phyloP scores from a whole-genome alignment of 2,797 vertebrate genomes.

The Microcaecilia unicolor region DNA sequence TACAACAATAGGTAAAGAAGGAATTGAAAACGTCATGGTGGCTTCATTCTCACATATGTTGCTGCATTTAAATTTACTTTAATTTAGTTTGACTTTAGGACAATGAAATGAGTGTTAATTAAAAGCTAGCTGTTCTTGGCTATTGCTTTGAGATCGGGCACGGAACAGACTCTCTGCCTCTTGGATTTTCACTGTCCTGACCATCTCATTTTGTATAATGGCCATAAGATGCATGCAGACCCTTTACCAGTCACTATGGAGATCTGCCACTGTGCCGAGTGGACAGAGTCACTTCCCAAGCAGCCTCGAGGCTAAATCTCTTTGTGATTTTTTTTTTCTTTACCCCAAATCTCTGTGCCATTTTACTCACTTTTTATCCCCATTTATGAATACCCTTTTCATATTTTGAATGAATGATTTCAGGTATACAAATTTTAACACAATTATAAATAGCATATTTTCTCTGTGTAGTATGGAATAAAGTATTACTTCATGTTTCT shows the following conservation, averaged over 20 bases:
- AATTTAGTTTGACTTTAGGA: too few relatives aligned
- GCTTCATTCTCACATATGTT: too few relatives aligned
- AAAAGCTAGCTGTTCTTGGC: conserved; percentile 58
- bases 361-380: conserved; percentile 18
- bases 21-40: too few relatives aligned
- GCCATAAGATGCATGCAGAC: conserved; percentile 14
- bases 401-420: background rate
- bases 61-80: too few relatives aligned
- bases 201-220: conserved; percentile 47
- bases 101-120: conserved; percentile 37
- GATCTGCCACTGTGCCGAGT: conserved; percentile 27
- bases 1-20: too few relatives aligned
- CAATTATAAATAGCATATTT: accelerated
- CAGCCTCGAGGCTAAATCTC: conserved; percentile 17
- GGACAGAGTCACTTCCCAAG: conserved; percentile 25
- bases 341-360: conserved; percentile 23
- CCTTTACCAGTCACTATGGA: conserved; percentile 45
- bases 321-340: conserved; percentile 33
- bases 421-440: background rate
- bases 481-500: background rate
- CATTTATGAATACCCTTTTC: conserved; percentile 1
- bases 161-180: conserved; percentile 22
- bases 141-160: conserved; percentile 19
- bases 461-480: too few relatives aligned
- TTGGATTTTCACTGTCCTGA: conserved; percentile 1